phyloP scores from a whole-genome alignment of 2,113 vertebrate genomes.

The Genyomyrus donnyi region DNA sequence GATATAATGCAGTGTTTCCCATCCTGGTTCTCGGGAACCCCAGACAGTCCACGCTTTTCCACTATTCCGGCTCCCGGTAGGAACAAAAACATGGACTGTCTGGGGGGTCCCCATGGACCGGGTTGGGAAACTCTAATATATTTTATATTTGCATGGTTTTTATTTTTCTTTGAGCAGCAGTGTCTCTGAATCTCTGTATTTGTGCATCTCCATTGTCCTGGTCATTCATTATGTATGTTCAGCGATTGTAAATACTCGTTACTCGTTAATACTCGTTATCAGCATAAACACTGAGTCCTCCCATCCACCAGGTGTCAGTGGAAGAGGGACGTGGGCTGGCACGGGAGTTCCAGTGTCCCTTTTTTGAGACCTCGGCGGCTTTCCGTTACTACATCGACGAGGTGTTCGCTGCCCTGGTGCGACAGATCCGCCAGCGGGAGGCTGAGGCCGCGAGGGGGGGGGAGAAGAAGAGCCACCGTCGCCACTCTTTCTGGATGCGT shows the following conservation, averaged over 20 bases:
- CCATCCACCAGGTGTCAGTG: slow-evolving; percentile 62
- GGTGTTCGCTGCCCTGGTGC: slow-evolving; percentile 72
- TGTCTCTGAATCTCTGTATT: background rate
- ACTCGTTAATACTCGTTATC: too few relatives aligned
- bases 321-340: slow-evolving; percentile 73
- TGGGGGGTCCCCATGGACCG: background rate
- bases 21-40: background rate
- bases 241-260: background rate
- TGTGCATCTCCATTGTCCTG: background rate
- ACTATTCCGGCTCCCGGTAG: background rate
- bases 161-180: background rate
- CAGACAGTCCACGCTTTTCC: background rate
- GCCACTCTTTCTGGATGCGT: slow-evolving; percentile 68
- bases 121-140: background rate
- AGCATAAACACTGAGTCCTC: background rate
- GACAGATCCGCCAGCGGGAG: slow-evolving; percentile 76
- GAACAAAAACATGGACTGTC: background rate
- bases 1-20: background rate
- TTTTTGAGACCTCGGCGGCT: slow-evolving; percentile 76
- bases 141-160: background rate
- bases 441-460: slow-evolving; percentile 57
- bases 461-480: slow-evolving; percentile 63
- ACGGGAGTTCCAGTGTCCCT: slow-evolving; percentile 75
- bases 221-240: background rate
- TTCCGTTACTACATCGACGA: slow-evolving; percentile 79